Evolutionary conservation across 2,113 vertebrate genomes (phyloP).

Genomic region (Genyomyrus donnyi): DNA sequence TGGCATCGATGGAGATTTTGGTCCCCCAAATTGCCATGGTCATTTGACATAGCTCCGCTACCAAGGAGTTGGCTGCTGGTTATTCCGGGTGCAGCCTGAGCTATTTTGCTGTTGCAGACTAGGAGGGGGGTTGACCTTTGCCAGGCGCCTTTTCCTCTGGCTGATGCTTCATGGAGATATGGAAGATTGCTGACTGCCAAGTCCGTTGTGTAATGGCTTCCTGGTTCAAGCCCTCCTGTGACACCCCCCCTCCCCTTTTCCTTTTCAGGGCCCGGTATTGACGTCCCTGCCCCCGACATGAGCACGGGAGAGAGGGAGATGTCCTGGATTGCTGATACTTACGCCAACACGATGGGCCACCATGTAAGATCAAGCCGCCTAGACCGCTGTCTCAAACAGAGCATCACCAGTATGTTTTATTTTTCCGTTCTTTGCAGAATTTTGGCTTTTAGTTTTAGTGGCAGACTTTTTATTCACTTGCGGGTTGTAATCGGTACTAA

Average conservation of each 20-base stretch:
- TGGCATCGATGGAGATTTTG: not conserved
- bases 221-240: not conserved
- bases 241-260: not conserved
- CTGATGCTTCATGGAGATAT: not conserved
- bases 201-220: not conserved
- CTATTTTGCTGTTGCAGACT: not conserved
- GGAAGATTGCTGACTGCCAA: not conserved
- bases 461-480: not conserved
- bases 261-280: constrained; percentile 76
- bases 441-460: not conserved
- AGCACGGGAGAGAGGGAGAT: constrained; percentile 87
- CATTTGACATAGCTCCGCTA: not conserved
- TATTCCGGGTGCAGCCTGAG: not conserved
- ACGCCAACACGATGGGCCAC: constrained; percentile 82
- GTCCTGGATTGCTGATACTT: constrained; percentile 91
- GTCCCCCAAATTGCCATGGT: not conserved
- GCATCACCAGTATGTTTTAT: not conserved
- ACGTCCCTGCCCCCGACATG: constrained; percentile 87
- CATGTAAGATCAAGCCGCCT: constrained; percentile 63
- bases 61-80: not conserved
- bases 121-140: not conserved
- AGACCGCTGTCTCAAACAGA: not conserved
- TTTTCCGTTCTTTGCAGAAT: not conserved
- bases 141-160: not conserved
- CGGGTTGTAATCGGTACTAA: not conserved